Base-by-base conservation (phyloP, 2,888 invertebrate species). In the Caenorhabditis japonica region DNA sequence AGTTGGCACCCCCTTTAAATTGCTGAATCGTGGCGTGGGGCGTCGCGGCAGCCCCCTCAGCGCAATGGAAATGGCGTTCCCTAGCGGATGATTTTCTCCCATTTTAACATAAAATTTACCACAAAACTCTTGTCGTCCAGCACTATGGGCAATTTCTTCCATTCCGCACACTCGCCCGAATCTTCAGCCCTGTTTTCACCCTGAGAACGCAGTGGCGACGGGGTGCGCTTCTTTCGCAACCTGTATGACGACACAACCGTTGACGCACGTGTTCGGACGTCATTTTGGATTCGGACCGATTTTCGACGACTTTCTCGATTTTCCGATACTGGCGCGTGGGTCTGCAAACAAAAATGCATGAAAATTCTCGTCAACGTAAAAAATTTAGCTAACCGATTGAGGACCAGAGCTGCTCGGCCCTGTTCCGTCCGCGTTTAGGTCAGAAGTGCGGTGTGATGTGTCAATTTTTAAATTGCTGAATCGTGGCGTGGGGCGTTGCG, bases 321-420 rank as follows among this genome's bases (percentile, higher is more conserved):
- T 10, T 30, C 30, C 5, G 30, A 30, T 7, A 7, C 30, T 7
- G 10, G 30, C 10, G 30, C 7, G 30, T 30, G n/a, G n/a, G n/a
- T 30, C 30, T 30, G 30, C 7, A 30, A 30, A n/a, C n/a, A n/a
- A n/a, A n/a, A n/a, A n/a, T n/a, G n/a, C n/a, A n/a, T n/a, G n/a
- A n/a, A n/a, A n/a, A n/a, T n/a, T n/a, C n/a, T n/a, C n/a, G n/a
- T n/a, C n/a, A n/a, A n/a, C n/a, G n/a, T n/a, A n/a, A n/a, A n/a
- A n/a, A n/a, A n/a, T n/a, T 5, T 30, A 7, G 30, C 25, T 52
- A 12, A 62, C 62, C 19, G 17, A 36, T 19, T 7, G 13, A n/a
- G 36, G 36, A 1, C 53, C 46, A 36, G 59, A 59, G 38, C 68
- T 68, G 15, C 52, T 68, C 19, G 61, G 61, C n/a, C 44, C 61